phyloP scores from a whole-genome alignment of 2,113 vertebrate species.

The Sula dactylatra region DNA sequence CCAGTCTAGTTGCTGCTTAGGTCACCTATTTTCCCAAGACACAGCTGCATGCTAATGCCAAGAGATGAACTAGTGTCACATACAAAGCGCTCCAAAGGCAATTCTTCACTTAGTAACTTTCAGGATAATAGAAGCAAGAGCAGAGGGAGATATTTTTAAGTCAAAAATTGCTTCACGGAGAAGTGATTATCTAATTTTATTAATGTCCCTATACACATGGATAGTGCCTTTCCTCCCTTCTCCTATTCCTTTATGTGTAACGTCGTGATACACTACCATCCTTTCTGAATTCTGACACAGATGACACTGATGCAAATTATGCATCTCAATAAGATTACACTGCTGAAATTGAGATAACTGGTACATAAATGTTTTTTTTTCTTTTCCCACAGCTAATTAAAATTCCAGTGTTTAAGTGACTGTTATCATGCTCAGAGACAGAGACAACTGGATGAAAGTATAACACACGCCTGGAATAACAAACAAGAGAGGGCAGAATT shows the following conservation, averaged over 20 bases:
- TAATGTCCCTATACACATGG: slow-evolving; percentile 3
- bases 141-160: not conserved
- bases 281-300: slow-evolving; percentile 66
- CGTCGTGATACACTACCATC: slow-evolving; percentile 2
- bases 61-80: not conserved
- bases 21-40: not conserved
- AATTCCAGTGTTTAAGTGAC: slow-evolving; percentile 68
- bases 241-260: slow-evolving; percentile 15
- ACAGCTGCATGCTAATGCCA: not conserved
- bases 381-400: slow-evolving; percentile 70
- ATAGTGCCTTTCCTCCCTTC: slow-evolving; percentile 18
- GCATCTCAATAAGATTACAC: slow-evolving; percentile 54
- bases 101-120: slow-evolving; percentile 8
- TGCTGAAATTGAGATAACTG: slow-evolving; percentile 53
- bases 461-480: slow-evolving; percentile 54
- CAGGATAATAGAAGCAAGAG: slow-evolving; percentile 11
- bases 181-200: slow-evolving; percentile 55
- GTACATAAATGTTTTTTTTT: slow-evolving; percentile 42
- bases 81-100: not conserved
- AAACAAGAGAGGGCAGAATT: slow-evolving; percentile 51
- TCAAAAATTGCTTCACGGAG: not conserved
- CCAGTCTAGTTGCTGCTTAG: not conserved
- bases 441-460: slow-evolving; percentile 61
- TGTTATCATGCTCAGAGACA: slow-evolving; percentile 57
- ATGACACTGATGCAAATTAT: slow-evolving; percentile 67